These are phyloP conservation scores for Fukomys damarensis DNA, from an alignment of 2,113 vertebrate genomes.

Conservation along the genomic window DNA sequence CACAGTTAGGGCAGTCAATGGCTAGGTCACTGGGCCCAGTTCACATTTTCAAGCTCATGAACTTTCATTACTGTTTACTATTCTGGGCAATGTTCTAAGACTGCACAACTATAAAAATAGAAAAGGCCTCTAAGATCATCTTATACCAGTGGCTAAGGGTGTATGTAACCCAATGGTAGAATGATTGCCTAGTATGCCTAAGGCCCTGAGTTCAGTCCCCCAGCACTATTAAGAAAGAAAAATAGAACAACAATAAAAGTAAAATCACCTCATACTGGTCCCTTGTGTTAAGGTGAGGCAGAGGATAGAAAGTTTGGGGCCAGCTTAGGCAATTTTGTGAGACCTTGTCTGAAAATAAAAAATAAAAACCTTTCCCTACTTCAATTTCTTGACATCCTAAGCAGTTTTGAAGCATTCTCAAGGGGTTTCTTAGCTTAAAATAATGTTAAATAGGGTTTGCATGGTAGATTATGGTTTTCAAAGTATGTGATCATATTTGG, in stretches of 20 bases:
- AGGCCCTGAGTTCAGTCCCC: neutral
- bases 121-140: neutral
- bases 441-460: neutral
- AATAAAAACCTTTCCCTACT: neutral
- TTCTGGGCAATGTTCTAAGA: conserved; percentile 31
- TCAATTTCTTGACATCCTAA: conserved; percentile 16
- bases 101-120: neutral
- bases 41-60: neutral
- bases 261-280: neutral
- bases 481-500: conserved; percentile 3
- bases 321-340: neutral
- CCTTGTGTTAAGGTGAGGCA: neutral
- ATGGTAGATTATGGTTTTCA: conserved; percentile 25
- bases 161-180: neutral
- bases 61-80: neutral
- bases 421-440: neutral
- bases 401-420: neutral
- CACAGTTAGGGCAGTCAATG: neutral
- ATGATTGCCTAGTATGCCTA: neutral
- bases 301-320: neutral
- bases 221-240: neutral
- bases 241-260: neutral
- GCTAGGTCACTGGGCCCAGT: neutral
- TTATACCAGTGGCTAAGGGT: neutral
- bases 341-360: conserved; percentile 19